Base-by-base conservation (phyloP, 1,140 invertebrate species). In the Drosophila seguyi region DNA sequence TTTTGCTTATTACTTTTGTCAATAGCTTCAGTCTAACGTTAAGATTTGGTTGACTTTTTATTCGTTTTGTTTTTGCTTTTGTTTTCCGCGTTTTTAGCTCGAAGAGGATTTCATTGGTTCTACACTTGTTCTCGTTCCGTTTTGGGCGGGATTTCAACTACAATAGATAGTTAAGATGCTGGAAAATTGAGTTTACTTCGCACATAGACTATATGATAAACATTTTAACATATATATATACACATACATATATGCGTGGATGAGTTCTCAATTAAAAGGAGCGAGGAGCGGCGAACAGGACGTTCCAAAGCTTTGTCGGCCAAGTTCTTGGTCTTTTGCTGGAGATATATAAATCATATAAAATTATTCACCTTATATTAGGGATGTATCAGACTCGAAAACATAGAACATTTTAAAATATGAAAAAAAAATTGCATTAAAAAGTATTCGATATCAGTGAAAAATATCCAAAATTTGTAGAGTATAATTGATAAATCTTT, bases 141-240 rank as follows among this genome's bases (percentile, higher is more conserved):
- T 55, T 67, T 34, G 58, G 72, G 73, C 58, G 53, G 60, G 66
- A 52, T 74, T 75, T 78, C 10, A 34, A 59, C 69, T 72, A 72
- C 66, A 72, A 38, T 59, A 59, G 13, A 31, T 56, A 53, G 63
- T 58, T 36, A 47, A 42, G 36, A 41, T n/a, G 44, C 18, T 72
- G 36, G 18, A 59, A 41, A 71, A 72, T 72, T 59, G 52, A 22
- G 42, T 55, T 59, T 60, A 44, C 31, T 22, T 56, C 18, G 55
- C 18, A 86, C 61, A 86, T 83, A 87, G 83, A 86, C 83, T 88
- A 87, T 88, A 87, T 88, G 71, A 62, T 79, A 87, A 76, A 87
- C 59, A 69, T 77, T 65, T 78, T 63, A 81, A 85, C 81, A 79
- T 50, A 72, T 72, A 38, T 59, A 38, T 59, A 67, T 53, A 61